Base-by-base conservation (phyloP, 1,140 invertebrate species). In the Aradophagus sp. region DNA sequence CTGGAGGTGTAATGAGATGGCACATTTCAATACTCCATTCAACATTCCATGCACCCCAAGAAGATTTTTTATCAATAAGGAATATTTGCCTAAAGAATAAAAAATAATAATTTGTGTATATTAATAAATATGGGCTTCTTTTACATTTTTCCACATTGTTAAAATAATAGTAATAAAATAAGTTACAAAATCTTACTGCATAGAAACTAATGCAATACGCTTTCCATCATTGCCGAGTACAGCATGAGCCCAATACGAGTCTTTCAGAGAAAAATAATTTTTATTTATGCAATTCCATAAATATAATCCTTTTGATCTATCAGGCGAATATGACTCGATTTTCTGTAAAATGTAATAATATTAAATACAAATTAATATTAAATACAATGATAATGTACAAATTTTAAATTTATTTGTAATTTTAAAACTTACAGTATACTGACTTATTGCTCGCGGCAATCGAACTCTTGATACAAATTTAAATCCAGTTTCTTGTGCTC, bases 11-110 rank as follows among this genome's bases (percentile, higher is more conserved):
- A 36, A 93, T 86, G 13, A 95, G 87, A 73, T 93, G 89, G 74
- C 93, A 90, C n/a, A 93, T 86, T 63, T 90, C 87, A 4, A 93
- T 87, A 16, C 86, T 86, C 93, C 93, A 94, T 78, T 93, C 91
- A 11, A 93, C 86, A 62, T 91, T 91, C 91, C 93, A 94, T 1
- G 89, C 87, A 35, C 90, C 90, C 88, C 91, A 92, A 17, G 90
- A 83, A 26, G 89, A 87, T 67, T 89, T 89, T 61, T 92, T 91
- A 67, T 93, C 90, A 39, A 93, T 84, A 39, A 93, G 84, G 78
- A 94, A 89, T 48, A 95, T 87, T 80, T 92, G 90, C 68, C 93
- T 58, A 34, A 34, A 13, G 13, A 14, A 13, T 13, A 14, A 5
- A 34, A 34, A 13, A 34, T 29, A 29, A 10, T 29, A 29, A n/a